These are phyloP conservation scores for Parnassius glacialis DNA, from an alignment of 2,888 invertebrate genomes.

Conservation along the genomic window DNA sequence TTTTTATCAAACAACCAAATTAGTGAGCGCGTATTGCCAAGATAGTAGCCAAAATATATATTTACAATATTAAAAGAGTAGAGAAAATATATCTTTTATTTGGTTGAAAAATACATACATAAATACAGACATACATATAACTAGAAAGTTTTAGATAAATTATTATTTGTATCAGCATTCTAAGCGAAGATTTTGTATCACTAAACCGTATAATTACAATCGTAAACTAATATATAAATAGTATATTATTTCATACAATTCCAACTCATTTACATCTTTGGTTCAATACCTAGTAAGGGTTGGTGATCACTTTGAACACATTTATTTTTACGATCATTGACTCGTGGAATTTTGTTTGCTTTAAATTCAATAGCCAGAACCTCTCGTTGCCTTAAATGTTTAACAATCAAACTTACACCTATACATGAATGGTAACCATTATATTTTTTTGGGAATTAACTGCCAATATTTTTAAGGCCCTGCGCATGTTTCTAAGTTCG, in stretches of 20 bases:
- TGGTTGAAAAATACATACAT: too few species aligned
- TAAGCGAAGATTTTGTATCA: constrained; percentile 8
- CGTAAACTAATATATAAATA: constrained; percentile 38
- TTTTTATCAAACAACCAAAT: background rate
- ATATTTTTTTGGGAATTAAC: background rate
- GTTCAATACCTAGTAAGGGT: constrained; percentile 73
- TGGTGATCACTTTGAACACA: constrained; percentile 63
- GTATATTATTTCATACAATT: constrained; percentile 48
- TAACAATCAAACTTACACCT: constrained; percentile 21
- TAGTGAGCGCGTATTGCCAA: background rate
- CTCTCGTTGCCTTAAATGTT: constrained; percentile 29
- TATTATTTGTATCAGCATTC: background rate
- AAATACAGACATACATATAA: too few species aligned
- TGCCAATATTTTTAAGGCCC: too few species aligned
- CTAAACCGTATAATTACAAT: constrained; percentile 37
- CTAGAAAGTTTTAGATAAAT: too few species aligned
- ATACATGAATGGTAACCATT: constrained; percentile 16
- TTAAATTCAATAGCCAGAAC: background rate
- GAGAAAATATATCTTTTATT: too few species aligned
- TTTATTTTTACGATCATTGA: constrained; percentile 29
- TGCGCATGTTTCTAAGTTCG: too few species aligned
- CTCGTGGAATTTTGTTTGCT: constrained; percentile 6
- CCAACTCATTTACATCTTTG: constrained; percentile 79
- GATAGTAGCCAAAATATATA: too few species aligned
- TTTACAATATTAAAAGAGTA: too few species aligned